These are phyloP conservation scores for Melanostigma gelatinosum DNA, from an alignment of 2,113 vertebrate genomes.

Conservation along the genomic window DNA sequence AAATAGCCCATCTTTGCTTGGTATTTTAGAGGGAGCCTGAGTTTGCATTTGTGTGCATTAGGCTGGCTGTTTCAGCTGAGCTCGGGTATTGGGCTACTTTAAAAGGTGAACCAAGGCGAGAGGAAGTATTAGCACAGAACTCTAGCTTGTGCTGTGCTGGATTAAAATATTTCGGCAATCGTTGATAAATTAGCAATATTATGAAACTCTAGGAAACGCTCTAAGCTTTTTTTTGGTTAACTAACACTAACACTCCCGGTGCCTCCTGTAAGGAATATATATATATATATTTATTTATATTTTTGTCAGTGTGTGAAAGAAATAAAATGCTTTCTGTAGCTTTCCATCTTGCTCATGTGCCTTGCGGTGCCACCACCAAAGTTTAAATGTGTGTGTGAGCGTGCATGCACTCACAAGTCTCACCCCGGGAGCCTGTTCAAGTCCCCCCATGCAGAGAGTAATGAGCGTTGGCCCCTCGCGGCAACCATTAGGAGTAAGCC, in stretches of 20 bases:
- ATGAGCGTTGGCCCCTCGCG: conserved; percentile 69
- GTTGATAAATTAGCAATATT: conserved; percentile 52
- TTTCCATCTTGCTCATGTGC: conserved; percentile 27
- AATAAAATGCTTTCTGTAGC: conserved; percentile 25
- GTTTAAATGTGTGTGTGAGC: conserved; percentile 26
- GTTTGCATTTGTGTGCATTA: conserved; percentile 67
- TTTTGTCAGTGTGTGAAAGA: conserved; percentile 7
- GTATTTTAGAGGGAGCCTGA: conserved; percentile 58
- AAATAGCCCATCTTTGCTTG: conserved; percentile 53
- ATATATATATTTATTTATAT: background rate
- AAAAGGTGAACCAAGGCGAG: conserved; percentile 45
- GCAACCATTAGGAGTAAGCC: conserved; percentile 74
- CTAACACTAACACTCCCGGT: background rate
- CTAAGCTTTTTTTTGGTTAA: conserved; percentile 39
- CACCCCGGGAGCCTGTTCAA: conserved; percentile 48
- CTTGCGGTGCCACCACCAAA: conserved; percentile 35
- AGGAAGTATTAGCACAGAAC: conserved; percentile 24
- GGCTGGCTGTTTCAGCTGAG: conserved; percentile 61
- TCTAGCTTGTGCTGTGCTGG: conserved; percentile 10
- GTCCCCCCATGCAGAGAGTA: conserved; percentile 66
- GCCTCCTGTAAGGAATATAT: conserved; percentile 4
- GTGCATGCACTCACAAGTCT: conserved; percentile 30
- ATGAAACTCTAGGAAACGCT: too few relatives aligned
- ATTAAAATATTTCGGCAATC: conserved; percentile 21
- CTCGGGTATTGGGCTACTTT: conserved; percentile 47